Conservation (phyloP, 2,888 invertebrate species). For the Caenorhabditis sp. region DNA sequence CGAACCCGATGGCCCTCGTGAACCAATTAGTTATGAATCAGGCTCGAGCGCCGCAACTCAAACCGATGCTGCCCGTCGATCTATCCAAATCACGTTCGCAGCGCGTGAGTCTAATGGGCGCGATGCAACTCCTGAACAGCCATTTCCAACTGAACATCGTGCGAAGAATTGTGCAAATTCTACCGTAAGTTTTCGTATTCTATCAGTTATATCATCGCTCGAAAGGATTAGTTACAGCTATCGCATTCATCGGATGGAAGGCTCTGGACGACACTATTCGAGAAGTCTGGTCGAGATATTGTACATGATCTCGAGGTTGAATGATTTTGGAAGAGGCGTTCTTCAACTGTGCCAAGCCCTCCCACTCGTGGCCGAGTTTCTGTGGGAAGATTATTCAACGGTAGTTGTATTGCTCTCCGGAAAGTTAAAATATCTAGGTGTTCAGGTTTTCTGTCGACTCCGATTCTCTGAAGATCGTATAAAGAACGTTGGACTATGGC, state of each 20-base stretch:
- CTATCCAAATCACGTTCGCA: constrained; percentile 44
- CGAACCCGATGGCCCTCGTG: constrained; percentile 33
- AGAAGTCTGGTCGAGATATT: constrained; percentile 46
- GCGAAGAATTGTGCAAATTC: constrained; percentile 41
- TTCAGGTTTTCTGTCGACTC: constrained; percentile 49
- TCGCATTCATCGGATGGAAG: constrained; percentile 56
- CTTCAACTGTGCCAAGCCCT: constrained; percentile 38
- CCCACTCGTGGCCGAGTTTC: constrained; percentile 42
- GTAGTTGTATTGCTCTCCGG: neutral
- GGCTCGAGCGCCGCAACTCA: constrained; percentile 27
- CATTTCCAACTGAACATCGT: constrained; percentile 45
- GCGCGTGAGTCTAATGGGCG: constrained; percentile 21
- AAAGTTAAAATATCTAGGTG: no score
- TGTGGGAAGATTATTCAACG: constrained; percentile 57
- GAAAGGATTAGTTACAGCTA: constrained; percentile 13
- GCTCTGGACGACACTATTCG: constrained; percentile 43
- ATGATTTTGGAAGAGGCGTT: constrained; percentile 50
- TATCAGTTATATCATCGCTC: neutral
- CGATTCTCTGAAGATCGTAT: constrained; percentile 51
- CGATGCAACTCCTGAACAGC: neutral
- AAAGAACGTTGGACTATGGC: constrained; percentile 46
- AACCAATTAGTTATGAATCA: constrained; percentile 37
- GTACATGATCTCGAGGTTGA: constrained; percentile 36
- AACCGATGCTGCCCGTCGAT: constrained; percentile 37
- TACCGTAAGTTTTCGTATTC: constrained; percentile 35